Evolutionary conservation across 2,888 invertebrate genomes (phyloP), one percentile per base, ranked within the genome.

Genomic region (Teleiodes luculella): DNA sequence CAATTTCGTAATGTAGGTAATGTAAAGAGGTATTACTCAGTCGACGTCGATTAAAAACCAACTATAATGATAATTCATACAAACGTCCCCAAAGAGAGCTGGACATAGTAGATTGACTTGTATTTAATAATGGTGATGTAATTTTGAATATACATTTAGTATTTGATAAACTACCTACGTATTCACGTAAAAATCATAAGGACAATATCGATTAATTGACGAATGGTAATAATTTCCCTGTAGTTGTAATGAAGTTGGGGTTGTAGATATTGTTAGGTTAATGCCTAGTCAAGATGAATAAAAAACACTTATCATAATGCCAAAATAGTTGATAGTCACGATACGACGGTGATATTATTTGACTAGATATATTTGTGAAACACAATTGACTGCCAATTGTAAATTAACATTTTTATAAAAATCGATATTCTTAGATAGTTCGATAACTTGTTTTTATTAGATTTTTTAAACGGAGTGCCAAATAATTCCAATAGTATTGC

Each of bases 381-480:
- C 72, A 82, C 86, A 87, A 84, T 87, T 87, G 86, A 89, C 88
- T 88, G 88, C 88, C 88, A 88, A 87, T 88, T 87, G 88, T 83
- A 85, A 72, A 67, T 59, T 39, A 72, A 78, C 68, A 80, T 83
- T 83, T 87, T 88, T 86, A 83, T 83, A 85, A 82, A 72, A 74
- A 66, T 80, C 79, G 78, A 76, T 86, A 86, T 82, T 83, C 77
- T 83, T 85, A 89, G 83, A 80, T 87, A 86, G 85, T 79, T 81
- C 75, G 77, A 76, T 81, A 80, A 79, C 74, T 82, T 83, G 75
- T 79, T 87, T 56, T 86, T 78, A 78, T 73, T 84, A 78, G 73
- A 78, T 76, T 81, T 82, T 86, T 83, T 80, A 76, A 74, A 81
- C 64, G 66, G 75, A 69, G 86, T 88, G 88, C 88, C 87, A 88